A percentile compares a stretch with the other conserved stretches of the same genome.
Conservation (phyloP, 2,113 vertebrate species). For the Lanius ludovicianus region DNA sequence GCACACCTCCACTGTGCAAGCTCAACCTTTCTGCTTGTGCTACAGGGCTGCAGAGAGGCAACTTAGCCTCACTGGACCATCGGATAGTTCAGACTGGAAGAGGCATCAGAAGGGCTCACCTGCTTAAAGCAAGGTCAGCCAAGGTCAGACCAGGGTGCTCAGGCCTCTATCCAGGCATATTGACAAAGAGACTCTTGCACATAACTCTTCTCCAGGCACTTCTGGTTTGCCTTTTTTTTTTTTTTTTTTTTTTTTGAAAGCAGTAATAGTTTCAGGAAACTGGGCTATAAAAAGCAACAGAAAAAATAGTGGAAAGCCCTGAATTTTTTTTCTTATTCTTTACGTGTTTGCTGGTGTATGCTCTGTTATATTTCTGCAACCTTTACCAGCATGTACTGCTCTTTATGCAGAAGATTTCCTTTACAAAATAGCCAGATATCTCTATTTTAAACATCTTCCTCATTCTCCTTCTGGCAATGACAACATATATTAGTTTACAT, state of each 20-base stretch:
- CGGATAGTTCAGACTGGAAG: fast-evolving
- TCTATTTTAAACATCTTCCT: neutral
- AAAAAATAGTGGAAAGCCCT: neutral
- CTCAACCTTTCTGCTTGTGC: neutral
- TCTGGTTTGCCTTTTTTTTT: neutral
- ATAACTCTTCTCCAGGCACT: neutral
- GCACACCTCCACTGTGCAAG: neutral
- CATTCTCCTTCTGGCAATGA: neutral
- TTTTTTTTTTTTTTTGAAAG: neutral
- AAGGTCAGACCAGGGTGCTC: neutral
- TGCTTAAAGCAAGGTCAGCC: neutral
- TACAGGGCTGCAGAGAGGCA: neutral
- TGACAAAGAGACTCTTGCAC: neutral
- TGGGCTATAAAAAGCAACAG: neutral
- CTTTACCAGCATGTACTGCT: neutral
- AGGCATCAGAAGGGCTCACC: neutral
- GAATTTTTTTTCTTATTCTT: neutral
- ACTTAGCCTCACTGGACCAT: neutral
- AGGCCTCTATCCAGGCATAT: neutral
- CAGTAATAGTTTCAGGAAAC: neutral
- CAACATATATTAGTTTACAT: neutral
- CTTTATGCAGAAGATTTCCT: neutral
- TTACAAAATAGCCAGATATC: neutral
- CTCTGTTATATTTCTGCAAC: neutral
- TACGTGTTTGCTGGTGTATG: neutral